Evolutionary conservation across 2,113 vertebrate genomes (phyloP).

Genomic region (Cercocebus atys): DNA sequence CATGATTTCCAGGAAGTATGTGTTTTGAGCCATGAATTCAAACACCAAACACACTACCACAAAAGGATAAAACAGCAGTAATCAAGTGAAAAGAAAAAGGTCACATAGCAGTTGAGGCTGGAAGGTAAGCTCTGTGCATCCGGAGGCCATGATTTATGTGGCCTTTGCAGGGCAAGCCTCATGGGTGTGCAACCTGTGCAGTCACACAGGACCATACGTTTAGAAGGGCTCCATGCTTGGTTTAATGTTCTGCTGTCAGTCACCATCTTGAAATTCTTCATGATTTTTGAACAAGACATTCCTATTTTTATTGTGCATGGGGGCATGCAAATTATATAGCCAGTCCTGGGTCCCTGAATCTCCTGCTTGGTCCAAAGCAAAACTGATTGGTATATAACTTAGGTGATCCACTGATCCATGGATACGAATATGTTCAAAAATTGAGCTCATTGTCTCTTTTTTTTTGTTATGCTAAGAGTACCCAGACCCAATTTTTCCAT

Average conservation of each 20-base stretch:
- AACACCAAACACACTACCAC: background rate
- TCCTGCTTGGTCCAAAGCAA: background rate
- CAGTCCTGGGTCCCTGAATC: background rate
- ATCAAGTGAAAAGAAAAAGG: background rate
- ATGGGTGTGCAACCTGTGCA: fast-evolving
- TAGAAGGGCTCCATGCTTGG: background rate
- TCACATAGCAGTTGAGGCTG: background rate
- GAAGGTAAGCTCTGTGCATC: background rate
- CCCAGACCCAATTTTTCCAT: background rate
- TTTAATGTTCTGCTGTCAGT: background rate
- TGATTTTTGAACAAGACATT: background rate
- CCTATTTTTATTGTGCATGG: background rate
- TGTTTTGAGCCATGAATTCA: background rate
- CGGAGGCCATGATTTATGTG: fast-evolving
- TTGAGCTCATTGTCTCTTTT: background rate
- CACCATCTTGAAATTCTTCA: background rate
- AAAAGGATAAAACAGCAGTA: background rate
- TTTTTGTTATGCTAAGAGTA: background rate
- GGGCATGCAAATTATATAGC: background rate
- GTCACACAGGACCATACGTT: background rate
- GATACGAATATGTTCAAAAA: background rate
- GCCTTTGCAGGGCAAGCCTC: background rate
- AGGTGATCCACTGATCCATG: background rate
- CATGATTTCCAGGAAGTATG: background rate
- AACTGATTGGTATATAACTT: background rate